Percentiles rank a stretch among this genome's conserved stretches.
These are phyloP conservation scores for Mactromeris polynyma DNA, from an alignment of 2,888 invertebrate genomes.

Conservation along the genomic window DNA sequence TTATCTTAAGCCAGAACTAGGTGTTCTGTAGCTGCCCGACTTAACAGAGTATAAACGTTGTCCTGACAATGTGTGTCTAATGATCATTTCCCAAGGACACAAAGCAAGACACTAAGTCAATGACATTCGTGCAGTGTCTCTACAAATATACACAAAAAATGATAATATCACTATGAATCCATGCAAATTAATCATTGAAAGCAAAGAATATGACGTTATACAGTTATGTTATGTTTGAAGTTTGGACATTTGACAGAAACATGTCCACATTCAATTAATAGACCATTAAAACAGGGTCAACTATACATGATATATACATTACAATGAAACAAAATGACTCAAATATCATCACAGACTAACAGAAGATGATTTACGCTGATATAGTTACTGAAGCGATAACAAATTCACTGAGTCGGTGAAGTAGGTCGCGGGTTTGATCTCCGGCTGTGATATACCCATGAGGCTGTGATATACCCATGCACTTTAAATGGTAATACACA, in stretches of 20 bases:
- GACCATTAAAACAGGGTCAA: neutral
- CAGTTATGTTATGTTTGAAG: neutral
- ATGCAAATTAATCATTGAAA: too few species aligned
- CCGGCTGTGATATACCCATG: neutral
- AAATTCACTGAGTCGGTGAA: too few species aligned
- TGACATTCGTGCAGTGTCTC: neutral
- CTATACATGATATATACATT: neutral
- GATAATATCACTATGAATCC: neutral
- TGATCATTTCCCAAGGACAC: too few species aligned
- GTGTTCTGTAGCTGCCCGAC: too few species aligned
- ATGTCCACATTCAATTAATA: neutral
- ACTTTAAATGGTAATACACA: neutral
- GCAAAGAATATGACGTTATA: neutral
- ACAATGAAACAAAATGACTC: neutral
- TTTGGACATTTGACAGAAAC: neutral
- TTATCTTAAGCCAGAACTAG: too few species aligned
- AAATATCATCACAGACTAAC: neutral
- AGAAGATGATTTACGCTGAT: neutral
- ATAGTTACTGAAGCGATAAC: neutral
- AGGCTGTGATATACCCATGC: neutral
- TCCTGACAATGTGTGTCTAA: too few species aligned
- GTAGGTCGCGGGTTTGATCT: too few species aligned
- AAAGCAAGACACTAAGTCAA: too few species aligned
- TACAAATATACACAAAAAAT: too few species aligned
- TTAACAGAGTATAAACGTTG: too few species aligned